Conservation (phyloP, 2,113 vertebrate genomes). For the Siniperca knerii region DNA sequence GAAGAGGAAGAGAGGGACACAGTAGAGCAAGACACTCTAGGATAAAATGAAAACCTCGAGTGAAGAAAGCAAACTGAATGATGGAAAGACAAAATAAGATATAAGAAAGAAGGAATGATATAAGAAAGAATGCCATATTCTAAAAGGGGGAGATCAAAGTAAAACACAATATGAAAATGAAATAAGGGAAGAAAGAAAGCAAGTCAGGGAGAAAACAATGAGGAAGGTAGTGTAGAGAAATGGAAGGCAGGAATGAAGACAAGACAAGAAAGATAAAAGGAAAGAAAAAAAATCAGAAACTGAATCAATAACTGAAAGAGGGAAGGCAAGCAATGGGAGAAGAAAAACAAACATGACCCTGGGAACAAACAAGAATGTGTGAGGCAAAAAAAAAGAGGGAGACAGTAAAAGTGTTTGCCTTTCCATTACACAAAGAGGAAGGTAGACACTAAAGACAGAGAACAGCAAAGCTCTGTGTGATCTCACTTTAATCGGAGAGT, state of each 20-base stretch:
- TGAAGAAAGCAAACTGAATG: background rate
- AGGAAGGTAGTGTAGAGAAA: background rate
- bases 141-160: background rate
- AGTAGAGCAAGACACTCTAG: background rate
- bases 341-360: background rate
- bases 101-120: background rate
- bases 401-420: background rate
- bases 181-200: too few species aligned
- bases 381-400: background rate
- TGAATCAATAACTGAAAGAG: background rate
- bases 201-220: background rate
- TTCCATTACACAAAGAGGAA: conserved; percentile 29
- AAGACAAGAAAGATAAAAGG: background rate
- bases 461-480: background rate
- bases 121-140: background rate
- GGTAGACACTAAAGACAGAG: background rate
- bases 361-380: background rate
- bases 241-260: background rate
- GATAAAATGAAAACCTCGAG: background rate
- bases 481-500: background rate
- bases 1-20: background rate
- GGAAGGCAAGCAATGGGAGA: background rate
- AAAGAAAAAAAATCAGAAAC: background rate
- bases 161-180: background rate
- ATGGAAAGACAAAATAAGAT: background rate